Evolutionary conservation across 2,113 vertebrate genomes (phyloP).

Genomic region (Peromyscus maniculatus): DNA sequence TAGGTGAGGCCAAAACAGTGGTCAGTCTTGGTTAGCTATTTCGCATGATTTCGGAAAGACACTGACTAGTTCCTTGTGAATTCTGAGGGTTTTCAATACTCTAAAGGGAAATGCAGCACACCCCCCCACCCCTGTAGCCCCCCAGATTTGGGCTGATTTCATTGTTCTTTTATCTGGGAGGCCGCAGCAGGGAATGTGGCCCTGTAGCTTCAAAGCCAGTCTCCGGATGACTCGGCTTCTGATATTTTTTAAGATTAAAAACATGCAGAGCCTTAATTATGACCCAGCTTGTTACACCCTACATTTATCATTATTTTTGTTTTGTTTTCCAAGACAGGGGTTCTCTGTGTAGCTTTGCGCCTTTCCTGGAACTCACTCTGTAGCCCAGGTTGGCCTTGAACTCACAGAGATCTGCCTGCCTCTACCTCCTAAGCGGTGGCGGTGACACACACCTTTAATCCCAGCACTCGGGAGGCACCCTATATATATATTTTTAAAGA

Average conservation of each 20-base stretch:
- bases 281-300: background rate
- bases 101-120: background rate
- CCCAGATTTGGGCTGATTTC: background rate
- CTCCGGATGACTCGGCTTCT: background rate
- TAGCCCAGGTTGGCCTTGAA: no score
- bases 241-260: background rate
- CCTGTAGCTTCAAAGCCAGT: background rate
- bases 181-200: background rate
- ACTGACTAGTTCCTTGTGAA: background rate
- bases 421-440: no score
- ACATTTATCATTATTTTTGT: background rate
- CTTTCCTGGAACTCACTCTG: no score
- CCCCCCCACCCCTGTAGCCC: accelerated
- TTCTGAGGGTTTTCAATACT: background rate
- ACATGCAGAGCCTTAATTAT: background rate
- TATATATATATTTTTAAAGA: background rate
- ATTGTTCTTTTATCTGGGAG: background rate
- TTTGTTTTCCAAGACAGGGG: no score
- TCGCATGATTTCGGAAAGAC: background rate
- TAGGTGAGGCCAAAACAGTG: background rate
- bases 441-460: no score
- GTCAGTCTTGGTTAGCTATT: background rate
- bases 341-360: no score
- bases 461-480: no score
- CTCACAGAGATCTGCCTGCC: no score